These are phyloP conservation scores for Microplitis mediator DNA, from an alignment of 1,140 invertebrate genomes.

Conservation along the genomic window DNA sequence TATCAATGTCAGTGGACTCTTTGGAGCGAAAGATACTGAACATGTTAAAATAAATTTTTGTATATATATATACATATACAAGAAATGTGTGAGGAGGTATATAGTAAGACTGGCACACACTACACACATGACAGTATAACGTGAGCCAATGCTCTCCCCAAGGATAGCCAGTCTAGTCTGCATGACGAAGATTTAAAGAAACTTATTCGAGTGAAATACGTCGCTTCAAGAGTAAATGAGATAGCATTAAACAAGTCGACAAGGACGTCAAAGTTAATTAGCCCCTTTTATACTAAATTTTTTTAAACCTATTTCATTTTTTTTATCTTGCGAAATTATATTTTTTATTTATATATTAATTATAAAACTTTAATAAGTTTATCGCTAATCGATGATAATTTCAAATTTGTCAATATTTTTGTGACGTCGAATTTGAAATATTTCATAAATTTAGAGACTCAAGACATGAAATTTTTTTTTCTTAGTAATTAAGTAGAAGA, in stretches of 20 bases:
- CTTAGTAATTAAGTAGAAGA: too few species aligned
- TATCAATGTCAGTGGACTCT: background rate
- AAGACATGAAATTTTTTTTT: too few species aligned
- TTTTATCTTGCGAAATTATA: too few species aligned
- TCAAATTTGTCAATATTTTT: too few species aligned
- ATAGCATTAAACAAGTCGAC: constrained; percentile 20
- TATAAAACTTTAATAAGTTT: too few species aligned
- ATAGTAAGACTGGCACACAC: background rate
- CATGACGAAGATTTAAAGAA: constrained; percentile 16
- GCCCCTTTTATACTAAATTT: background rate
- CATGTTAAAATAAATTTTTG: background rate
- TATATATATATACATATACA: background rate
- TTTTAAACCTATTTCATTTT: background rate
- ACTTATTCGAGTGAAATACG: background rate
- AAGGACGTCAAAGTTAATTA: constrained; percentile 2
- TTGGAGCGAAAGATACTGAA: background rate
- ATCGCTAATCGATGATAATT: too few species aligned
- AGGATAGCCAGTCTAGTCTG: constrained; percentile 45
- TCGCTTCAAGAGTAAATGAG: constrained; percentile 28
- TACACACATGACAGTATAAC: background rate
- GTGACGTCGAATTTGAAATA: too few species aligned
- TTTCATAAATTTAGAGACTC: too few species aligned
- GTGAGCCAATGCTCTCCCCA: constrained; percentile 49
- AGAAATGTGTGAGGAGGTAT: background rate
- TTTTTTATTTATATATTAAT: too few species aligned